Evolutionary conservation across 2,888 invertebrate species (phyloP).

Genomic region (Epistrophe grossulariae): DNA sequence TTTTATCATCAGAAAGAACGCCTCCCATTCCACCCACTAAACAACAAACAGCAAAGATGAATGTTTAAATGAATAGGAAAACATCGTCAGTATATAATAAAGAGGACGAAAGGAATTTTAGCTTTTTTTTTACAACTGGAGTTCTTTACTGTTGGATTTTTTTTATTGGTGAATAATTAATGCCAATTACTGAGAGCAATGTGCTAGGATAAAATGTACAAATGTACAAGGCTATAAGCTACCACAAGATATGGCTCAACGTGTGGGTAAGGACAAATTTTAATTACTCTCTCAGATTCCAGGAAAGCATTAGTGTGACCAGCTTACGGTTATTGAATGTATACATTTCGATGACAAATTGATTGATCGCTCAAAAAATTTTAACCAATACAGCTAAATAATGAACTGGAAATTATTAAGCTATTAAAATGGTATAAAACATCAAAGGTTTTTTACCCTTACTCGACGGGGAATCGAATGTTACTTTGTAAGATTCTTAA

Average conservation of each 20-base stretch:
- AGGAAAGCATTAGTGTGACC: not conserved
- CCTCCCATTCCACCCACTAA: conserved; percentile 56
- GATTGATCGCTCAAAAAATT: too few species aligned
- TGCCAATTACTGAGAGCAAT: conserved; percentile 72
- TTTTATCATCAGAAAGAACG: conserved; percentile 19
- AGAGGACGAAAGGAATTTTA: conserved; percentile 64
- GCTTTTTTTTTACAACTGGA: conserved; percentile 22
- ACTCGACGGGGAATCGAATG: too few species aligned
- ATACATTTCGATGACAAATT: too few species aligned
- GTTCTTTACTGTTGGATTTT: conserved; percentile 58
- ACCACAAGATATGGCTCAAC: conserved; percentile 38
- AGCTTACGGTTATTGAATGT: too few species aligned
- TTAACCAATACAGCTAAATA: too few species aligned
- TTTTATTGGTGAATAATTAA: conserved; percentile 76
- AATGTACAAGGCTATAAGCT: conserved; percentile 19
- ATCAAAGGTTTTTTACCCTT: too few species aligned
- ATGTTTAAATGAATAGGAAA: conserved; percentile 64
- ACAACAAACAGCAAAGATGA: conserved; percentile 51
- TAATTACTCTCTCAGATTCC: conserved; percentile 67
- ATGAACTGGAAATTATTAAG: too few species aligned
- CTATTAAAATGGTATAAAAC: too few species aligned
- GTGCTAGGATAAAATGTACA: conserved; percentile 24
- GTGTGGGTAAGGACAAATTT: conserved; percentile 61
- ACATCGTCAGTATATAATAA: conserved; percentile 54
- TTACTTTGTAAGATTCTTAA: too few species aligned